A percentile compares a stretch with the other conserved stretches of the same genome.
phyloP scores from a whole-genome alignment of 1,140 invertebrate genomes.

The Drosophila lini region DNA sequence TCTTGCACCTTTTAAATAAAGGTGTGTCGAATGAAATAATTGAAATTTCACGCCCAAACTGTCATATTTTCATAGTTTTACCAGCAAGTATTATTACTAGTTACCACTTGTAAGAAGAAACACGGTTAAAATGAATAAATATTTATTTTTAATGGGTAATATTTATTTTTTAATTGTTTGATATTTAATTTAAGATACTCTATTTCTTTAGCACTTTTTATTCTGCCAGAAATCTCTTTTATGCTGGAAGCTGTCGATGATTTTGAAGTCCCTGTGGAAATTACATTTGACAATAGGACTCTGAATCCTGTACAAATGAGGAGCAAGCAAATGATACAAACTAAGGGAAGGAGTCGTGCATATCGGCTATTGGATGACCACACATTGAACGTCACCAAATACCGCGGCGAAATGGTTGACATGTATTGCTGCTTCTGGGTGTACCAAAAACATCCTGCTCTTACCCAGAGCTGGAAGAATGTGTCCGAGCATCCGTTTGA shows the following conservation, averaged over 20 bases:
- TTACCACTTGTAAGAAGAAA: background rate
- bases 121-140: background rate
- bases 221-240: background rate
- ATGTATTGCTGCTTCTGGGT: conserved; percentile 70
- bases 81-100: background rate
- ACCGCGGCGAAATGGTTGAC: conserved; percentile 11
- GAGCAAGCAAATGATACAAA: background rate
- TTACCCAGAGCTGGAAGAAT: conserved; percentile 34
- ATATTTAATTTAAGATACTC: background rate
- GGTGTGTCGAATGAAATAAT: conserved; percentile 4
- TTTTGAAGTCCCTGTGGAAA: conserved; percentile 33
- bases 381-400: background rate
- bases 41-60: background rate
- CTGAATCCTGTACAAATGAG: background rate
- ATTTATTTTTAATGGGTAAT: background rate
- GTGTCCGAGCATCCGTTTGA: conserved; percentile 47
- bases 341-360: conserved; percentile 39
- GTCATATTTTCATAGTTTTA: no score
- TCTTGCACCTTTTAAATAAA: background rate
- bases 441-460: conserved; percentile 39
- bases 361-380: background rate
- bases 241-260: conserved; percentile 6
- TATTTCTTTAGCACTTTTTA: background rate
- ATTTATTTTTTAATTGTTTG: no score
- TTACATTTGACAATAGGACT: conserved; percentile 11